phyloP scores from a whole-genome alignment of 1,140 invertebrate species.

The Drosophila setifemur region DNA sequence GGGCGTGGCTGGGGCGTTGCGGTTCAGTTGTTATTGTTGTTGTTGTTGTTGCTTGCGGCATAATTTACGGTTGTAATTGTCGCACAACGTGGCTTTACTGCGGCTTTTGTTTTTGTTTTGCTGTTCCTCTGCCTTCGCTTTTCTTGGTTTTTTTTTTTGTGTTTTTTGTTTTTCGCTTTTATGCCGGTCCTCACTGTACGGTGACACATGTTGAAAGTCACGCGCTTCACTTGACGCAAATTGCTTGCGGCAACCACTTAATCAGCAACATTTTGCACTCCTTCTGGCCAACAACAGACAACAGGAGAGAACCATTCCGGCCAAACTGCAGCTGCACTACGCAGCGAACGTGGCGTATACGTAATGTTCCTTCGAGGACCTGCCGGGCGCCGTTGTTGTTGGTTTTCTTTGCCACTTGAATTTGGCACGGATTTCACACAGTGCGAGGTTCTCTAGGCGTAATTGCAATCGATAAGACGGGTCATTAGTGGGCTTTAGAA shows the following conservation, averaged over 20 bases:
- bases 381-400: background rate
- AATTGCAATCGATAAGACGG: conserved; percentile 13
- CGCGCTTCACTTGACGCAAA: conserved; percentile 69
- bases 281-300: conserved; percentile 30
- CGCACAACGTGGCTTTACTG: conserved; percentile 53
- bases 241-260: conserved; percentile 72
- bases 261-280: conserved; percentile 65
- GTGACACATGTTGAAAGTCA: conserved; percentile 64
- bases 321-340: background rate
- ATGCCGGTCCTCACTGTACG: conserved; percentile 14
- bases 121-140: background rate
- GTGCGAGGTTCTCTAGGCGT: background rate
- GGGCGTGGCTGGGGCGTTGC: conserved; percentile 6
- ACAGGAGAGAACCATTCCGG: conserved; percentile 1
- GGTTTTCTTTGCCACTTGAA: conserved; percentile 1
- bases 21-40: conserved; percentile 20
- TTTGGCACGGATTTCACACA: conserved; percentile 13
- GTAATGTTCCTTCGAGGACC: conserved; percentile 11
- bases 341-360: conserved; percentile 21
- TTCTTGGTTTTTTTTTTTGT: conserved; percentile 10
- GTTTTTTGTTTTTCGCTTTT: no score
- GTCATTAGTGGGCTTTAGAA: background rate
- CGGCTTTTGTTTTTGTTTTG: conserved; percentile 39
- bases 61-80: conserved; percentile 76
- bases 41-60: conserved; percentile 53